A percentile compares a stretch with the other conserved stretches of the same genome.
phyloP scores from a whole-genome alignment of 2,888 invertebrate species.

The Rhamnusium bicolor region DNA sequence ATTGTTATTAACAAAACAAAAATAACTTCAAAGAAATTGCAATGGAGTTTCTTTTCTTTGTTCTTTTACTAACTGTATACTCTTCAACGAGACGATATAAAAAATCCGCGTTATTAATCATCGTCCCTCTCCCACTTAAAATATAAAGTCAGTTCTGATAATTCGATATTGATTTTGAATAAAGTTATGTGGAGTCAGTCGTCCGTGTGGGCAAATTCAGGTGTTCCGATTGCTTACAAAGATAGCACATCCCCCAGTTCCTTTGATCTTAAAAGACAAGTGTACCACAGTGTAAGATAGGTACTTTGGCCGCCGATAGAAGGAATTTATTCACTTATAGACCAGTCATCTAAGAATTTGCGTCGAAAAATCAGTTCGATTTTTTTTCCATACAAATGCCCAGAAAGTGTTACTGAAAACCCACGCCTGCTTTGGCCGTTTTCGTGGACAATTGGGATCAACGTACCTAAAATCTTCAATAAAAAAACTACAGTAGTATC shows the following conservation, averaged over 20 bases:
- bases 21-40: not conserved
- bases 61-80: no score
- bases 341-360: not conserved
- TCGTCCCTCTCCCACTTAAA: not conserved
- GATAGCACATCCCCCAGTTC: not conserved
- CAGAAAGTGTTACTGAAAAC: no score
- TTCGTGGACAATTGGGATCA: no score
- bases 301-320: not conserved
- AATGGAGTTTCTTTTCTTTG: not conserved
- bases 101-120: not conserved
- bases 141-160: not conserved
- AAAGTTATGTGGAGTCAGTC: conserved; percentile 8
- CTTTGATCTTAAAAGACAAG: conserved; percentile 19
- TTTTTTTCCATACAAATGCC: no score
- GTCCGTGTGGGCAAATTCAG: not conserved
- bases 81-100: not conserved
- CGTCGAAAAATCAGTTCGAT: no score
- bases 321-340: not conserved
- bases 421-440: no score
- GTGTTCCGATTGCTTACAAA: conserved; percentile 8
- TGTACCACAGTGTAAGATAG: not conserved
- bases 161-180: conserved; percentile 25
- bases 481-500: no score
- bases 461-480: no score
- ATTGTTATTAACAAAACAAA: not conserved